These are phyloP conservation scores for Cryptotermes secundus DNA, from an alignment of 1,140 invertebrate genomes.

Conservation along the genomic window DNA sequence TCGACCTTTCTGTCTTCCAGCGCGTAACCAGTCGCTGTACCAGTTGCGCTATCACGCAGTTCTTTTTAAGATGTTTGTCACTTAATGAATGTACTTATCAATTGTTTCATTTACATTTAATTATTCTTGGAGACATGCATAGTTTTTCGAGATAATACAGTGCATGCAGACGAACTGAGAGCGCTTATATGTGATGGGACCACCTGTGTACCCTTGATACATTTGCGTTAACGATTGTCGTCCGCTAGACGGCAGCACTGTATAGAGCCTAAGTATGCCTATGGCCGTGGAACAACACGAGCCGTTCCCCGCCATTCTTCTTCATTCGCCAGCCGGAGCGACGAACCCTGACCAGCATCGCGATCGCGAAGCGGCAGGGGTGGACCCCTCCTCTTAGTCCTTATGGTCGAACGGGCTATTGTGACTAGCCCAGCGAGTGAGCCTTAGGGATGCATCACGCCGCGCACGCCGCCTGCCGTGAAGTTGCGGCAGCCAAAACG, in stretches of 20 bases:
- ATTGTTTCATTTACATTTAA: too few species aligned
- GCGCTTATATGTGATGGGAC: background rate
- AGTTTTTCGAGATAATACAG: too few species aligned
- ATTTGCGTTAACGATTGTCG: background rate
- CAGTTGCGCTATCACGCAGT: too few species aligned
- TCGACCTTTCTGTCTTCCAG: too few species aligned
- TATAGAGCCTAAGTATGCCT: background rate
- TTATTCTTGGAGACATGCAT: too few species aligned
- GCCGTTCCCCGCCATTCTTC: background rate
- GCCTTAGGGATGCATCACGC: background rate
- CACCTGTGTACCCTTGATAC: slow-evolving; percentile 14
- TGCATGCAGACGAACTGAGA: too few species aligned
- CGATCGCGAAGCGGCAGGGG: background rate
- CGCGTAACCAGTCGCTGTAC: too few species aligned
- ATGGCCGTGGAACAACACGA: background rate
- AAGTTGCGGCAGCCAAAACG: background rate
- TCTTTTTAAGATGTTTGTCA: too few species aligned
- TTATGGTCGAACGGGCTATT: background rate
- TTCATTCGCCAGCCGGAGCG: background rate
- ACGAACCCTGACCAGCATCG: background rate
- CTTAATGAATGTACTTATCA: too few species aligned
- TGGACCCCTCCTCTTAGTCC: background rate
- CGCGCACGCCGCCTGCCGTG: slow-evolving; percentile 8
- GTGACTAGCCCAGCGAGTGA: background rate
- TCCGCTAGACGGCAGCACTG: background rate